Base-by-base conservation (phyloP, 2,888 invertebrate genomes). In the Chalcosyrphus nemorum region DNA sequence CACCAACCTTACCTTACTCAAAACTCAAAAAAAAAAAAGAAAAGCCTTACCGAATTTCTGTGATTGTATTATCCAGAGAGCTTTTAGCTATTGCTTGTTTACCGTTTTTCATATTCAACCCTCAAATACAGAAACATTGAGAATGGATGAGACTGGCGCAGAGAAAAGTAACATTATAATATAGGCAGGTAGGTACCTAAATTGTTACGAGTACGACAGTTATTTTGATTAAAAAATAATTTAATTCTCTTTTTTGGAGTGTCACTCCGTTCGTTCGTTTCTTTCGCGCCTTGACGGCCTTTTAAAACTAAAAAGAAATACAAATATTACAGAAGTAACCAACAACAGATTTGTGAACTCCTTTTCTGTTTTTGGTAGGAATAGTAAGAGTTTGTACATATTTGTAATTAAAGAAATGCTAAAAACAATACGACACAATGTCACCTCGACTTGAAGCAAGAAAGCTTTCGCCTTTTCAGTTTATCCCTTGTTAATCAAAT, bases 181-280 rank as follows among this genome's bases (percentile, higher is more conserved):
- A n/a, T n/a, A n/a, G n/a, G n/a, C n/a, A n/a, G n/a, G n/a, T n/a
- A n/a, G n/a, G n/a, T n/a, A n/a, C n/a, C n/a, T n/a, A 41, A 57
- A 59, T 32, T 5, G 41, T 29, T 43, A 7, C 43, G 43, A 70
- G 65, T 80, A 74, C 74, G 80, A 80, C 74, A 84, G 84, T 63
- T 84, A 84, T 84, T 84, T 84, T 84, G 84, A 84, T 84, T 84
- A 84, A 84, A 84, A 84, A 84, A 84, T 84, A 80, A 84, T 84
- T 84, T 78, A 84, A 80, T 84, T 80, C 80, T 63, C 80, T 52
- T 65, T 57, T 50, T 66, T 68, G 41, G 59, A 63, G 52, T 76
- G 76, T 59, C 76, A 68, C 68, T 52, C 52, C 35, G 19, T 56
- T 21, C 9, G 59, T 59, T 57, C 59, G 59, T 76, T 68, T 57